Conservation (phyloP, 2,797 vertebrate genomes). For the Ceyx erithaca region DNA sequence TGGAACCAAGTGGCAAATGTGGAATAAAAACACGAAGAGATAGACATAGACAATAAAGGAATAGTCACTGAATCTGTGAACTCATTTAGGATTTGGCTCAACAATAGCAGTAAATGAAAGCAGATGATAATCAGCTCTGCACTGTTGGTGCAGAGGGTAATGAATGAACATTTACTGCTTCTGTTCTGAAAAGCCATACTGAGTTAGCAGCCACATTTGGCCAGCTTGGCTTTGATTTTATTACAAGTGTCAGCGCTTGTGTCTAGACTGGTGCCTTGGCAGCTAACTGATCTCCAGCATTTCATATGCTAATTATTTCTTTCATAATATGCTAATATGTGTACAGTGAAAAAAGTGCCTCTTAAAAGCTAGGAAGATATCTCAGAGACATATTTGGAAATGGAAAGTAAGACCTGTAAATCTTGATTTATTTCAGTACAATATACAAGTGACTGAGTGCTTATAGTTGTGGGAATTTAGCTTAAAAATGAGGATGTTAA, state of each 20-base stretch:
- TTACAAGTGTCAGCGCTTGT: neutral
- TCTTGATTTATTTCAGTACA: neutral
- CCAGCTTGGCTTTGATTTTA: conserved; percentile 34
- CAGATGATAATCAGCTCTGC: neutral
- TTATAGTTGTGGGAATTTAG: neutral
- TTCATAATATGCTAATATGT: conserved; percentile 58
- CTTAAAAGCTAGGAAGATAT: neutral
- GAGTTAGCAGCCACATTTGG: conserved; percentile 12
- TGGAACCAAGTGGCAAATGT: neutral
- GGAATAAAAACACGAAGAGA: neutral
- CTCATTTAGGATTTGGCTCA: conserved; percentile 20
- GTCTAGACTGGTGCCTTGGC: conserved; percentile 54
- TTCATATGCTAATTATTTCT: conserved; percentile 65
- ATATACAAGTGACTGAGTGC: neutral
- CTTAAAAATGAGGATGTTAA: neutral
- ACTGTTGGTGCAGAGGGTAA: neutral
- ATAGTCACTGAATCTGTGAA: neutral
- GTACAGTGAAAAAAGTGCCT: conserved; percentile 25
- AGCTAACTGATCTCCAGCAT: conserved; percentile 63
- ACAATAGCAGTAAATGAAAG: neutral
- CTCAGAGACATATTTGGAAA: neutral
- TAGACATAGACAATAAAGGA: neutral
- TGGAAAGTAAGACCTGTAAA: neutral
- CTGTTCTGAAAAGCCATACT: neutral
- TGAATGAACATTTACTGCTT: neutral